Conservation (phyloP, 2,888 invertebrate species). For the Hoplodrina ambigua region DNA sequence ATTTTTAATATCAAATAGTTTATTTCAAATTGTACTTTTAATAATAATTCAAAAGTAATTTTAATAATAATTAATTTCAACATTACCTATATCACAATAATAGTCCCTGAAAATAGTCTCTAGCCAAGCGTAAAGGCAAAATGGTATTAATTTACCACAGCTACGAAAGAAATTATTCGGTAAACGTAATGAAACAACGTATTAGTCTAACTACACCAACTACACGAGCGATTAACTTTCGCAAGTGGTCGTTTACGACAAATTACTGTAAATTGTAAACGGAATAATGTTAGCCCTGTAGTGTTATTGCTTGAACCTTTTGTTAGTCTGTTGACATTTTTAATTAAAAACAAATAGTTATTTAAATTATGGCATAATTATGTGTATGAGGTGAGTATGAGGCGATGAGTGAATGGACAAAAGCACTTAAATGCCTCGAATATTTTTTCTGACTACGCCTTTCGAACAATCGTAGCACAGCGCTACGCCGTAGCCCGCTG, state of each 20-base stretch:
- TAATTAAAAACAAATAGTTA: neutral
- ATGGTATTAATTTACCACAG: conserved; percentile 20
- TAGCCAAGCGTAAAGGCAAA: neutral
- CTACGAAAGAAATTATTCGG: conserved; percentile 35
- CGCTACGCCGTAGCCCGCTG: conserved; percentile 32
- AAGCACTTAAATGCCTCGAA: too few relatives aligned
- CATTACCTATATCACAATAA: neutral
- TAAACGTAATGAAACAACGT: conserved; percentile 34
- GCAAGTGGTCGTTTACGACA: conserved; percentile 42
- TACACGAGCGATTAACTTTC: conserved; percentile 38
- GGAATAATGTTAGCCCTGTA: conserved; percentile 21
- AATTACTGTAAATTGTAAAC: conserved; percentile 49
- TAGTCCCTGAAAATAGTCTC: neutral
- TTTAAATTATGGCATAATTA: neutral
- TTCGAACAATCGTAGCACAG: neutral
- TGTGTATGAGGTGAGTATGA: too few relatives aligned
- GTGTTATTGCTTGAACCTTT: conserved; percentile 32
- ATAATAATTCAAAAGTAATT: neutral
- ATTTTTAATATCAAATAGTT: too few relatives aligned
- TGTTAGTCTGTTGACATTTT: neutral
- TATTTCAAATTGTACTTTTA: too few relatives aligned
- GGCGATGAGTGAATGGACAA: too few relatives aligned
- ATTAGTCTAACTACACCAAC: conserved; percentile 50
- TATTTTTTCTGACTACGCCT: neutral
- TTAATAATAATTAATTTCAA: neutral